These are phyloP conservation scores for Ranitomeya imitator DNA, from an alignment of 2,113 vertebrate genomes.

Conservation along the genomic window DNA sequence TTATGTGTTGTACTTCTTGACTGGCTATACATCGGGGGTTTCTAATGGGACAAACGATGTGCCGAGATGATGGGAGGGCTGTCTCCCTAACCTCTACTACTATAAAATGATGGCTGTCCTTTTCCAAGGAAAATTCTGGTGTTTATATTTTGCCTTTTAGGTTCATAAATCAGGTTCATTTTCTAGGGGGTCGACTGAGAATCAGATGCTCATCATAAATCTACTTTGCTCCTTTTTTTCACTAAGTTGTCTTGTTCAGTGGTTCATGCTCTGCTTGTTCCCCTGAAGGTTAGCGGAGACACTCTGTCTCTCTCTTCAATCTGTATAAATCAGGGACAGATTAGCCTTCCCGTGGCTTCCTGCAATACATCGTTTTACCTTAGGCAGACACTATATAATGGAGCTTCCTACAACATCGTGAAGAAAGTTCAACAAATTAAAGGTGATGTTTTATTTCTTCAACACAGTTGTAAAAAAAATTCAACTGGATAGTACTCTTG, in stretches of 20 bases:
- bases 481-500: background rate
- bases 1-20: background rate
- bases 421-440: background rate
- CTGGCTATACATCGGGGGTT: background rate
- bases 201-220: constrained; percentile 24
- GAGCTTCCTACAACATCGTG: background rate
- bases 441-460: background rate
- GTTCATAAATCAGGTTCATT: constrained; percentile 24
- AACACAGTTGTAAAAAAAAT: background rate
- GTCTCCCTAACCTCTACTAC: constrained; percentile 5
- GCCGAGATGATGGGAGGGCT: background rate
- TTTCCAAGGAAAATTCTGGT: background rate
- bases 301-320: background rate
- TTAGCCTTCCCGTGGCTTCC: background rate
- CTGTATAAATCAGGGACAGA: background rate
- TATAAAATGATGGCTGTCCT: background rate
- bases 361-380: background rate
- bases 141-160: background rate
- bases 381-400: background rate
- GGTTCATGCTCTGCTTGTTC: background rate
- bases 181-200: background rate
- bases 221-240: background rate
- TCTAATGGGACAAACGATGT: background rate
- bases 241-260: constrained; percentile 8
- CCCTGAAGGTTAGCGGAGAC: constrained; percentile 2